Percentiles rank a stretch among this genome's conserved stretches.
Conservation (phyloP, 2,797 vertebrate genomes). For the Holocentrus rufus region DNA sequence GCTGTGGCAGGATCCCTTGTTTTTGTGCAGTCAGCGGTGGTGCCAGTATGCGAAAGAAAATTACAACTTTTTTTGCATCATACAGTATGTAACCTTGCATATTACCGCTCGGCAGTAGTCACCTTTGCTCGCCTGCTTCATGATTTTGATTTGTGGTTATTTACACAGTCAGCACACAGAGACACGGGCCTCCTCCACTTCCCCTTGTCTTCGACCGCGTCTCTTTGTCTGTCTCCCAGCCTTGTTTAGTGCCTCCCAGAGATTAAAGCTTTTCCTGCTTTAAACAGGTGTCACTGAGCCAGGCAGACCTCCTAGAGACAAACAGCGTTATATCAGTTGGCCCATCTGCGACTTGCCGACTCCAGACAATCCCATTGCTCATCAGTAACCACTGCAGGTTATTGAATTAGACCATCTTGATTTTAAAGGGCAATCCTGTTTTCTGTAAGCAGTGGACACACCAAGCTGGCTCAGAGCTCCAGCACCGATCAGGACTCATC, state of each 20-base stretch:
- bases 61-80: conserved; percentile 19
- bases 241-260: conserved; percentile 78
- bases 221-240: conserved; percentile 74
- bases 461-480: conserved; percentile 64
- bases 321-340: conserved; percentile 80
- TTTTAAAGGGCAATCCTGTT: conserved; percentile 86
- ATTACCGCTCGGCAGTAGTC: conserved; percentile 53
- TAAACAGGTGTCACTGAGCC: conserved; percentile 85
- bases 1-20: conserved; percentile 39
- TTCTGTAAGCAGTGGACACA: conserved; percentile 80
- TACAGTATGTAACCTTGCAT: conserved; percentile 35
- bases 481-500: conserved; percentile 71
- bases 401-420: conserved; percentile 87
- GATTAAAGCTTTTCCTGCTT: conserved; percentile 83
- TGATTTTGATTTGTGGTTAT: conserved; percentile 74
- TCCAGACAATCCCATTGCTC: conserved; percentile 85
- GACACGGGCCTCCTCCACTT: conserved; percentile 71
- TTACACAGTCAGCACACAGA: conserved; percentile 69
- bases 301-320: conserved; percentile 78
- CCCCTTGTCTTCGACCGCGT: conserved; percentile 66
- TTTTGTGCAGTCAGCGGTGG: conserved; percentile 17
- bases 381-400: conserved; percentile 84
- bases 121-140: conserved; percentile 58
- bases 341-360: conserved; percentile 83
- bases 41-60: conserved; percentile 25